phyloP scores from a whole-genome alignment of 2,888 invertebrate species.

The Dryocosmus kuriphilus region DNA sequence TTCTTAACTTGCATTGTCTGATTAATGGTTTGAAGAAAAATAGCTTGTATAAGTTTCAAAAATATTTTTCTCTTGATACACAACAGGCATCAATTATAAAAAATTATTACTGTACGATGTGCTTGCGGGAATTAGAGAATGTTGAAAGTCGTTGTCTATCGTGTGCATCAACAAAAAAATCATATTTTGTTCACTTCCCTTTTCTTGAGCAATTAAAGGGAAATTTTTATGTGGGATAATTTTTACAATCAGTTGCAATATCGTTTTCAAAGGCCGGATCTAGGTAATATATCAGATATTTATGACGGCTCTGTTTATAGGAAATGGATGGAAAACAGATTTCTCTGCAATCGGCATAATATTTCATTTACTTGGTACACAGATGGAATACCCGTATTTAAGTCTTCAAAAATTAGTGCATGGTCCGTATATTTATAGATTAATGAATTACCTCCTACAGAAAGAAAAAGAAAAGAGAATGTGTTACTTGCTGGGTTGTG shows the following conservation, averaged over 20 bases:
- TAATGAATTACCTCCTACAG: slow-evolving; percentile 49
- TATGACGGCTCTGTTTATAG: slow-evolving; percentile 54
- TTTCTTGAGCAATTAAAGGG: too few species aligned
- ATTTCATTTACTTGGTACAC: too few species aligned
- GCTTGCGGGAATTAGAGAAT: too few species aligned
- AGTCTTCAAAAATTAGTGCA: too few species aligned
- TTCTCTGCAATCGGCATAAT: slow-evolving; percentile 50
- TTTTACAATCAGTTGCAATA: slow-evolving; percentile 41
- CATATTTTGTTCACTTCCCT: too few species aligned
- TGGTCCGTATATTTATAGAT: slow-evolving; percentile 50
- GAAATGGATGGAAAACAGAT: slow-evolving; percentile 56
- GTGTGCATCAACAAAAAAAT: slow-evolving; percentile 15
- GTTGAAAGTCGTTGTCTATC: not conserved
- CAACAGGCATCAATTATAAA: too few species aligned
- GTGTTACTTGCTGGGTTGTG: slow-evolving; percentile 48
- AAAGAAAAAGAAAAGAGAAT: slow-evolving; percentile 49
- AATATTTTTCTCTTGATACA: slow-evolving; percentile 30
- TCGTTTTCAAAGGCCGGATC: slow-evolving; percentile 41
- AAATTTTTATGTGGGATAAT: slow-evolving; percentile 27
- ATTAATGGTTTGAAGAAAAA: slow-evolving; percentile 1
- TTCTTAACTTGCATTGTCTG: slow-evolving; percentile 31
- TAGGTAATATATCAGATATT: slow-evolving; percentile 45
- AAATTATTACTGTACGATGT: too few species aligned
- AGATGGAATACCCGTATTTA: too few species aligned
- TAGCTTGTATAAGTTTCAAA: slow-evolving; percentile 38